phyloP scores from a whole-genome alignment of 1,140 invertebrate genomes.

The Ceratoteleas bidentatus region DNA sequence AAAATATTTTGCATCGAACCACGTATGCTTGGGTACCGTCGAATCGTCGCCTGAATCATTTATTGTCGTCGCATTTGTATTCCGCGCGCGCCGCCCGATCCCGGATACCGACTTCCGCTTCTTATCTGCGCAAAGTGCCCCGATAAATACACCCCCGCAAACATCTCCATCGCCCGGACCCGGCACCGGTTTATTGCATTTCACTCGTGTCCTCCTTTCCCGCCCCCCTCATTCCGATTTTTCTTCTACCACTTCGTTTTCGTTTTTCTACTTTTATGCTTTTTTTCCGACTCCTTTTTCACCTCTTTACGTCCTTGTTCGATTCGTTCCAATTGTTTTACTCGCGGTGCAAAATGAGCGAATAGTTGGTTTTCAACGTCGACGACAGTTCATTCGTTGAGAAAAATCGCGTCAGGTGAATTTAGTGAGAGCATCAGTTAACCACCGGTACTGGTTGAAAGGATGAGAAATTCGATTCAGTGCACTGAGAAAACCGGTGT shows the following conservation, averaged over 20 bases:
- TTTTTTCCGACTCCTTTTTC: neutral
- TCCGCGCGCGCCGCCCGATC: constrained; percentile 13
- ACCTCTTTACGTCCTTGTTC: neutral
- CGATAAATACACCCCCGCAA: constrained; percentile 59
- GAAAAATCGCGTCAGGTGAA: neutral
- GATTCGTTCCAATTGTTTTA: no score
- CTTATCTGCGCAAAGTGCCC: constrained; percentile 49
- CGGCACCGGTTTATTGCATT: constrained; percentile 34
- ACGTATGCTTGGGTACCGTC: constrained; percentile 30
- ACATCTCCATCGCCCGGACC: constrained; percentile 47
- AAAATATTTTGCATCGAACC: constrained; percentile 60
- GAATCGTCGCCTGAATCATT: constrained; percentile 48
- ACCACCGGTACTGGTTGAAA: no score
- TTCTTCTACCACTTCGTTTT: no score
- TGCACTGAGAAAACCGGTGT: no score
- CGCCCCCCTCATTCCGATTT: no score
- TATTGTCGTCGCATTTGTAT: constrained; percentile 58
- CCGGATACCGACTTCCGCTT: constrained; percentile 29
- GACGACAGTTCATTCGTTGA: neutral
- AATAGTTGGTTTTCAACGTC: no score
- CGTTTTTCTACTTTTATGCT: neutral
- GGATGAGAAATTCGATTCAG: no score
- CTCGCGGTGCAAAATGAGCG: no score
- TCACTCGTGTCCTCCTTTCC: neutral
- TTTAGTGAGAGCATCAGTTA: no score